Evolutionary conservation across 1,140 invertebrate genomes (phyloP).

Genomic region (Macrobrachium nipponense): DNA sequence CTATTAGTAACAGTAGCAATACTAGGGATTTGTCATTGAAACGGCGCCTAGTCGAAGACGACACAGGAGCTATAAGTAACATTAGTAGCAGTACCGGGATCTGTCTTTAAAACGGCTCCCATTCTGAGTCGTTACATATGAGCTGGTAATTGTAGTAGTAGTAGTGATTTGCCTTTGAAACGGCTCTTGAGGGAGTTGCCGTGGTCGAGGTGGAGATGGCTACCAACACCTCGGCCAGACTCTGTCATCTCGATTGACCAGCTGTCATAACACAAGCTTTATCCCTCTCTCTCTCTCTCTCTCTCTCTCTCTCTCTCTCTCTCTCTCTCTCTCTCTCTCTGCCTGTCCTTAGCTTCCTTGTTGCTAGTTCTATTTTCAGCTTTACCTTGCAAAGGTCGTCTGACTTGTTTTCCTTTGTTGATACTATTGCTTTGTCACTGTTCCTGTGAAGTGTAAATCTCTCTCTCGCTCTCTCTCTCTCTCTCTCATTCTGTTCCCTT

Average conservation of each 20-base stretch:
- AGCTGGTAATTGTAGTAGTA: not conserved
- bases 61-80: not conserved
- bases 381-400: not conserved
- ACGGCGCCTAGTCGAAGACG: not conserved
- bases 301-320: conserved; percentile 23
- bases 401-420: not conserved
- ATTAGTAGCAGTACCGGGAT: too few species aligned
- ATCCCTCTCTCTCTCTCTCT: conserved; percentile 28
- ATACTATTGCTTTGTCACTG: not conserved
- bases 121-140: too few species aligned
- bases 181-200: not conserved
- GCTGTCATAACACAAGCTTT: too few species aligned
- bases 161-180: not conserved
- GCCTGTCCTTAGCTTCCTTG: not conserved
- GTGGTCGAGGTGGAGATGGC: not conserved
- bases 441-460: not conserved
- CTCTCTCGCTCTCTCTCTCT: conserved; percentile 25
- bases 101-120: too few species aligned
- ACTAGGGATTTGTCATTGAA: not conserved
- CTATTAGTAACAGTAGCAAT: not conserved
- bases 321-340: not conserved
- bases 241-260: too few species aligned
- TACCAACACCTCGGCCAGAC: too few species aligned
- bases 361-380: not conserved
- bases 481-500: not conserved